These are phyloP conservation scores for Lithobius niger DNA, from an alignment of 1,140 invertebrate genomes.

Conservation along the genomic window DNA sequence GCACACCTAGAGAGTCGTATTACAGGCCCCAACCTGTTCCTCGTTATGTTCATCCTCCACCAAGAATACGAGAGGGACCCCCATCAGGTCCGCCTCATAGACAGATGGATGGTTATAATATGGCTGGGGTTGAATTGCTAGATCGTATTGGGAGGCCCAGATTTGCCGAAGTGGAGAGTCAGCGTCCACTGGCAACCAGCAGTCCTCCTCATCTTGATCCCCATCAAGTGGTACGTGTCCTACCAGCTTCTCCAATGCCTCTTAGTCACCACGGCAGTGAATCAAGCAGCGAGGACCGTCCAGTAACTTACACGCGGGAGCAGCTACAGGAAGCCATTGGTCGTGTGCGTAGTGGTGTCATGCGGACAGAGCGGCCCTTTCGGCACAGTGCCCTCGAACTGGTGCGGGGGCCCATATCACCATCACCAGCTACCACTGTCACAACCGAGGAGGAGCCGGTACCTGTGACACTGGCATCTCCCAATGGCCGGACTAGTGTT, in stretches of 20 bases:
- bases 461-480: neutral
- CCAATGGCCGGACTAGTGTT: constrained; percentile 17
- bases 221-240: neutral
- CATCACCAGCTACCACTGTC: constrained; percentile 10
- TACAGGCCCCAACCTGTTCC: neutral
- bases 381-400: constrained; percentile 16
- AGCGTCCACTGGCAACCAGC: constrained; percentile 29
- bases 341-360: constrained; percentile 26
- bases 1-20: neutral
- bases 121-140: neutral
- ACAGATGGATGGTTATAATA: neutral
- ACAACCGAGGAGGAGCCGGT: constrained; percentile 23
- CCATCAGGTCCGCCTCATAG: constrained; percentile 14
- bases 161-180: constrained; percentile 4
- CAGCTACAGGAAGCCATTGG: constrained; percentile 32
- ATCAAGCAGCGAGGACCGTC: constrained; percentile 22
- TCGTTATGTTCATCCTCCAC: constrained; percentile 16
- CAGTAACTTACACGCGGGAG: constrained; percentile 33
- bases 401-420: constrained; percentile 5
- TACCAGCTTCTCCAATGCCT: neutral
- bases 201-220: constrained; percentile 19
- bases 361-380: constrained; percentile 19
- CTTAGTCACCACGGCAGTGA: neutral
- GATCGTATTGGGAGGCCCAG: neutral
- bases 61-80: constrained; percentile 16